These are phyloP conservation scores for Tetraodon nigroviridis DNA, from an alignment of 2,113 vertebrate genomes.

Conservation along the genomic window DNA sequence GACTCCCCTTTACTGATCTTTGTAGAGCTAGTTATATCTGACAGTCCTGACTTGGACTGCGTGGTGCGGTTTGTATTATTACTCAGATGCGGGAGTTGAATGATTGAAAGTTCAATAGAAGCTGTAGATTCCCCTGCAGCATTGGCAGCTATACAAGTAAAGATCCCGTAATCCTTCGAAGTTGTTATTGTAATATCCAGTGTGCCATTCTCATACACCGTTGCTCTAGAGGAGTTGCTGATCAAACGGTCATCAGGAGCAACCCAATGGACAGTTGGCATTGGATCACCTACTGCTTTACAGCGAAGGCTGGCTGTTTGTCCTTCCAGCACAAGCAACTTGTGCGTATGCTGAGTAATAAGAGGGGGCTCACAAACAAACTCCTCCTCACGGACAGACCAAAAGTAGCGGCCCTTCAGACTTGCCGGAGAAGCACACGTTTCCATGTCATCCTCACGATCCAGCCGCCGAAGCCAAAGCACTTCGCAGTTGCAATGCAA, in stretches of 20 bases:
- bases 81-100: conserved; percentile 92
- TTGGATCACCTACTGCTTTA: conserved; percentile 94
- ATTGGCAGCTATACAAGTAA: conserved; percentile 96
- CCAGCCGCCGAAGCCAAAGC: conserved; percentile 88
- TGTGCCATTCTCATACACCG: conserved; percentile 91
- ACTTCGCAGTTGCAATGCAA: conserved; percentile 96
- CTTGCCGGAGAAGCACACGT: conserved; percentile 90
- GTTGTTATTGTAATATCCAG: conserved; percentile 92
- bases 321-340: conserved; percentile 91
- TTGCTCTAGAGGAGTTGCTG: conserved; percentile 86
- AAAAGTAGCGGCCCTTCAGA: conserved; percentile 94
- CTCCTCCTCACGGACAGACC: conserved; percentile 91
- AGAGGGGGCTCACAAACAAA: conserved; percentile 94
- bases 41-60: conserved; percentile 88
- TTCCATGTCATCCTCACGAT: conserved; percentile 93
- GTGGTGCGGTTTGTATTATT: conserved; percentile 83
- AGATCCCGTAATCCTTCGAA: conserved; percentile 91
- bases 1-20: conserved; percentile 85
- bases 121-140: conserved; percentile 94
- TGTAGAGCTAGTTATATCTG: conserved; percentile 93
- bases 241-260: conserved; percentile 89
- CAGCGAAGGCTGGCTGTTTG: conserved; percentile 92
- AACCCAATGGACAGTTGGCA: conserved; percentile 93
- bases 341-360: conserved; percentile 95
- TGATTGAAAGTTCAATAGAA: conserved; percentile 87